phyloP scores from a whole-genome alignment of 2,113 vertebrate genomes.

The Cyprinodon tularosa region DNA sequence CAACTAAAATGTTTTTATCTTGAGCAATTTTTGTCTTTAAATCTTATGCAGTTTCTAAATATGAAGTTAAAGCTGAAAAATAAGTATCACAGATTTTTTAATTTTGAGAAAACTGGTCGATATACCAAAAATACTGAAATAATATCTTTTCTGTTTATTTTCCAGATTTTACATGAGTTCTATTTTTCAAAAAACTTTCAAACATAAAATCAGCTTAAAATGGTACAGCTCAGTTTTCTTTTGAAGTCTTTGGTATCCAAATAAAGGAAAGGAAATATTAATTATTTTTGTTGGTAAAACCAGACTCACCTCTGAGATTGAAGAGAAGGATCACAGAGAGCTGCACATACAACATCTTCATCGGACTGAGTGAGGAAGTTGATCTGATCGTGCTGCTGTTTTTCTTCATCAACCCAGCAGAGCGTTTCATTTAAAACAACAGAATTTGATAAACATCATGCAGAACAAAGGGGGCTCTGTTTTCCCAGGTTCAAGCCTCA shows the following conservation, averaged over 20 bases:
- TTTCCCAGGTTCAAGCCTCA: not conserved
- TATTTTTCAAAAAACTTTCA: not conserved
- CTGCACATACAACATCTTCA: conserved; percentile 16
- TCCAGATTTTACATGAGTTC: not conserved
- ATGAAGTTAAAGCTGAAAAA: not conserved
- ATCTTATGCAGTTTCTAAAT: too few relatives aligned
- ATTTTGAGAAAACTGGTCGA: too few relatives aligned
- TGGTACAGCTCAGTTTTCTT: not conserved
- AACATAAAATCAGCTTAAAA: not conserved
- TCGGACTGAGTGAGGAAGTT: conserved; percentile 13
- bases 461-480: not conserved
- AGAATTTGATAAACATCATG: not conserved
- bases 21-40: too few relatives aligned
- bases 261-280: not conserved
- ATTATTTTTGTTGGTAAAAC: not conserved
- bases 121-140: not conserved
- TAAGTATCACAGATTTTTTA: too few relatives aligned
- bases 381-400: conserved; percentile 8
- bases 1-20: too few relatives aligned
- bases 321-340: conserved; percentile 4
- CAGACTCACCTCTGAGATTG: conserved; percentile 34
- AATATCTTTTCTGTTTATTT: not conserved
- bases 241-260: not conserved
- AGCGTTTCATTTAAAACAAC: conserved; percentile 21
- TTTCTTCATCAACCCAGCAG: conserved; percentile 2